Evolutionary conservation across 1,140 invertebrate species (phyloP), one percentile per base, ranked within the genome.

Genomic region (Melanaphis sacchari): DNA sequence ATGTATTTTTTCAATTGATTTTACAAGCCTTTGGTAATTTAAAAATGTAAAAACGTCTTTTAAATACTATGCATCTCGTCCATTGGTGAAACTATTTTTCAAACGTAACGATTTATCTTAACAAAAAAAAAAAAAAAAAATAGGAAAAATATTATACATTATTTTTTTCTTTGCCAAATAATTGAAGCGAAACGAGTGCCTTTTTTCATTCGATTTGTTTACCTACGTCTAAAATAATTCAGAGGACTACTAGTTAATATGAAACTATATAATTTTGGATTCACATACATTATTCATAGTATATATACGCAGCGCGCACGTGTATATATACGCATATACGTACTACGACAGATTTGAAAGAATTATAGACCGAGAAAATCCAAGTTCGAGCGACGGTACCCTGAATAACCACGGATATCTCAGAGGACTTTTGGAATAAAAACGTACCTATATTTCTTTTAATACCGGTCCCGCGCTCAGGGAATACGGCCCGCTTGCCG

Each of bases 231-330:
- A 76, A 76, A 76, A 76, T n/a, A 76, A 76, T 76, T 76, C 59
- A n/a, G 31, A n/a, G n/a, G n/a, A 76, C 59, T 76, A n/a, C 59
- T 76, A 76, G 59, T 76, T 76, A 76, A 76, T 76, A 76, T 76
- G 59, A 76, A n/a, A 76, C 59, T 76, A 76, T 21, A 66, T 66
- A 76, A n/a, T 76, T 76, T 76, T 76, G 59, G 59, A 76, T 76
- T 76, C 59, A 76, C 59, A 76, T 76, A n/a, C n/a, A 76, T 76
- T 76, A 76, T 76, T 76, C 59, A 66, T 66, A 15, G 31, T 66
- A 76, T 36, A 76, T 7, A 52, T n/a, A 76, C n/a, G n/a, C 59
- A n/a, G 59, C 31, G 11, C 31, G 31, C 59, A n/a, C 59, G 59
- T 66, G 9, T 66, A 66, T 66, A 66, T 31, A 3, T 66, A 31